phyloP scores from a whole-genome alignment of 1,140 invertebrate species.

The Mya arenaria region DNA sequence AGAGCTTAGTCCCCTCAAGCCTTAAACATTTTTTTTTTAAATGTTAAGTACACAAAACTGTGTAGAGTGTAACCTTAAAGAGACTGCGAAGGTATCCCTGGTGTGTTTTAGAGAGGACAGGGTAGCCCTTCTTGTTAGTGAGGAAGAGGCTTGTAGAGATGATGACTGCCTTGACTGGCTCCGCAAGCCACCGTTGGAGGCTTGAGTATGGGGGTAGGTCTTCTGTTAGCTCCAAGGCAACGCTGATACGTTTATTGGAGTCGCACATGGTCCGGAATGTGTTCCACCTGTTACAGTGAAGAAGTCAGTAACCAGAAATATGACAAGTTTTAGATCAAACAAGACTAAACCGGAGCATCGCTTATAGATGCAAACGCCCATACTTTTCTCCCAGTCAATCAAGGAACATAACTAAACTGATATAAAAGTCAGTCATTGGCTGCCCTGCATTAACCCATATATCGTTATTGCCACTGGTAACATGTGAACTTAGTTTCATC shows the following conservation, averaged over 20 bases:
- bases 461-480: too few species aligned
- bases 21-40: too few species aligned
- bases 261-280: slow-evolving; percentile 89
- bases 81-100: slow-evolving; percentile 87
- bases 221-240: slow-evolving; percentile 86
- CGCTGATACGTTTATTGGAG: slow-evolving; percentile 88
- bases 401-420: too few species aligned
- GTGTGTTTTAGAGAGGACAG: slow-evolving; percentile 92
- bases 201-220: slow-evolving; percentile 87
- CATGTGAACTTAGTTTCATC: too few species aligned
- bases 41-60: too few species aligned
- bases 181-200: slow-evolving; percentile 94
- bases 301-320: background rate
- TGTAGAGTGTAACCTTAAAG: slow-evolving; percentile 79
- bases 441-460: too few species aligned
- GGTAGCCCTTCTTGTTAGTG: slow-evolving; percentile 89
- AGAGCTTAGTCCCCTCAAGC: too few species aligned
- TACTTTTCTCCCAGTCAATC: too few species aligned
- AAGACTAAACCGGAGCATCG: too few species aligned
- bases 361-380: too few species aligned
- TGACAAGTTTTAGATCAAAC: too few species aligned
- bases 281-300: slow-evolving; percentile 88
- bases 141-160: slow-evolving; percentile 91
- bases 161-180: slow-evolving; percentile 93
- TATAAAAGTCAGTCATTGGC: too few species aligned